Evolutionary conservation across 2,797 vertebrate species (phyloP), one percentile per base, ranked within the genome.

Genomic region (Sebastiscus tertius): DNA sequence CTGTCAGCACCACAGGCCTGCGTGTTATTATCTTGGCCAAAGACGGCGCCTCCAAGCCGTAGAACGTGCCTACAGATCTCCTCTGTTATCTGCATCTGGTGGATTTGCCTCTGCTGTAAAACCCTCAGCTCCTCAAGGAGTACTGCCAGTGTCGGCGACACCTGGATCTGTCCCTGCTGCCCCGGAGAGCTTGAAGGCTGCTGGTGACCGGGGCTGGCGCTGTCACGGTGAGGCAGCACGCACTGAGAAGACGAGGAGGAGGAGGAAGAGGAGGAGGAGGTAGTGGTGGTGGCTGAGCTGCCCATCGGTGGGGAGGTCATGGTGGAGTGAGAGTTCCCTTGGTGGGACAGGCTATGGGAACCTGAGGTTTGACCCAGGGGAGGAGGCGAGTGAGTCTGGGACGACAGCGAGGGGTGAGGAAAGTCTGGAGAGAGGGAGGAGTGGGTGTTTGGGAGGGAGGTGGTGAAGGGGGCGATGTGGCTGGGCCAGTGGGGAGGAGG

Each of bases 81-180:
- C 86, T 98, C 97, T 0, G 97, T 98, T 92, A 98, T 98, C 92
- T 98, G 97, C 97, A 99, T 98, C 94, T 99, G 97, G 88, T 97
- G 97, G 80, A 98, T 97, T 87, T 99, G 97, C 65, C 97, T 94
- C 93, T 99, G 97, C 88, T 98, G 97, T 67, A 99, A 90, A 71
- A 98, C 95, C 66, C 97, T 92, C 8, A 98, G 96, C 91, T 99
- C 97, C 88, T 99, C 97, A 79, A 99, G 84, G 31, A 99, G 97
- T 14, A 98, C 95, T 0, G 97, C 96, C 78, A 98, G 92, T 36
- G 95, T 95, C 0, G 95, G 94, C 4, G 95, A 90, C 65, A 96
- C 94, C 79, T 94, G 94, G 59, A 95, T 82, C 64, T 94, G 93
- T 13, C 89, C 91, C 68, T 87, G 92, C 65, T 93, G 85, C 16